These are phyloP conservation scores for Zeuzera pyrina DNA, from an alignment of 2,888 invertebrate genomes.

Conservation along the genomic window DNA sequence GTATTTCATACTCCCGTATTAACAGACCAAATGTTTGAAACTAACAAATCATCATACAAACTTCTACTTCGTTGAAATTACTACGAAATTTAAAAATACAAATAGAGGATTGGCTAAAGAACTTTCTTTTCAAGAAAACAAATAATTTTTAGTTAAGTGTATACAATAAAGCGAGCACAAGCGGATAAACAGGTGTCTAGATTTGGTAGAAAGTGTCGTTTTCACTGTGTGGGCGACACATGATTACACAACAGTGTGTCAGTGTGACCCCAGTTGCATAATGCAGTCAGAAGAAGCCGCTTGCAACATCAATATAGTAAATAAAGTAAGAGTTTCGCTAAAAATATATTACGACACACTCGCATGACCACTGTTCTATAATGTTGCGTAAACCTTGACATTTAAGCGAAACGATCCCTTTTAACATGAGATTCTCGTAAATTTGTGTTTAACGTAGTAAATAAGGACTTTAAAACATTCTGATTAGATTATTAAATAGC, in stretches of 20 bases:
- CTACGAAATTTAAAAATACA: no score
- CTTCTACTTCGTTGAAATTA: no score
- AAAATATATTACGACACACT: constrained; percentile 52
- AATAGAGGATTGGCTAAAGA: no score
- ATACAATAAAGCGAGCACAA: constrained; percentile 22
- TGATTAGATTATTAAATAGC: background rate
- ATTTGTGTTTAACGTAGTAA: no score
- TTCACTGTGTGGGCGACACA: constrained; percentile 41
- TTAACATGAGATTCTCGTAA: no score
- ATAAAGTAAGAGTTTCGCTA: constrained; percentile 54
- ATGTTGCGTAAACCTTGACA: constrained; percentile 60
- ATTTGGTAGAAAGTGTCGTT: constrained; percentile 56
- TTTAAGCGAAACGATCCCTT: constrained; percentile 26
- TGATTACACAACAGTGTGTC: constrained; percentile 41
- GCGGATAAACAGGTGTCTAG: constrained; percentile 35
- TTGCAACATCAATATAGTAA: constrained; percentile 56
- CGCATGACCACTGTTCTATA: constrained; percentile 40
- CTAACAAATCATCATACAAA: no score
- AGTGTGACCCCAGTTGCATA: constrained; percentile 61
- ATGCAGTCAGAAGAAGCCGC: constrained; percentile 42
- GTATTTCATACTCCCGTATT: constrained; percentile 12
- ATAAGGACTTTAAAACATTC: no score
- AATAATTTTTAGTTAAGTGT: background rate
- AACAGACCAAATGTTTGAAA: background rate
- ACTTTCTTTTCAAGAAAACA: no score